Evolutionary conservation across 1,140 invertebrate species (phyloP).

Genomic region (Drosophila mauritiana): DNA sequence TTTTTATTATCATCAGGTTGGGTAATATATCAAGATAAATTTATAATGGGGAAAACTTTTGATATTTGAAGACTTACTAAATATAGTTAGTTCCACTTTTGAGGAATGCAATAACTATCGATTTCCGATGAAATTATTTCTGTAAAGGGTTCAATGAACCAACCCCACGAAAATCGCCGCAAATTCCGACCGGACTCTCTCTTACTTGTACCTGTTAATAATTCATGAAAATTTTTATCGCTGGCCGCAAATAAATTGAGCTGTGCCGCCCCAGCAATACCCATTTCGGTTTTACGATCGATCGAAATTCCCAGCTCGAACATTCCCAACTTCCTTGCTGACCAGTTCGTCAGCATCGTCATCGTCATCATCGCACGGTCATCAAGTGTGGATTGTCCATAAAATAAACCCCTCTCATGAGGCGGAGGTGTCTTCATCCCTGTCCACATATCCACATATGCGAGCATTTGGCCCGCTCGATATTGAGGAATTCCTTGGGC

Average conservation of each 20-base stretch:
- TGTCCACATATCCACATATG: conserved; percentile 25
- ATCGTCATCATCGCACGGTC: conserved; percentile 27
- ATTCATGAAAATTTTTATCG: conserved; percentile 76
- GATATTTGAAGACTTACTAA: neutral
- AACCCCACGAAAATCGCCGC: neutral
- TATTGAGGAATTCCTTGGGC: conserved; percentile 2
- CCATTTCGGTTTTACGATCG: conserved; percentile 78
- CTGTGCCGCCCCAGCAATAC: conserved; percentile 54
- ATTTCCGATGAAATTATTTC: conserved; percentile 3
- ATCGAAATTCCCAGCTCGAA: conserved; percentile 78
- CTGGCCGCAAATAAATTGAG: conserved; percentile 74
- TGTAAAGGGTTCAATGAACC: conserved; percentile 67
- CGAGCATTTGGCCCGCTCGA: conserved; percentile 16
- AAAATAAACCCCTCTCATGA: conserved; percentile 30
- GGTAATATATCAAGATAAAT: neutral
- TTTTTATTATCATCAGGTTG: neutral
- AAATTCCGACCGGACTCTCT: conserved; percentile 6
- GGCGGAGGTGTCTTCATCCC: conserved; percentile 25
- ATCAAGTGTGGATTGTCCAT: conserved; percentile 25
- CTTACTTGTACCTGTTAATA: conserved; percentile 70
- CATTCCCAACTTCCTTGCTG: conserved; percentile 46
- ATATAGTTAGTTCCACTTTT: neutral
- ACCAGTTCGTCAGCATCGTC: conserved; percentile 52
- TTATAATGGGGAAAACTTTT: too few species aligned
- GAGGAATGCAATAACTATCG: conserved; percentile 2